phyloP scores from a whole-genome alignment of 2,888 invertebrate genomes.

The Caenorhabditis virilis region DNA sequence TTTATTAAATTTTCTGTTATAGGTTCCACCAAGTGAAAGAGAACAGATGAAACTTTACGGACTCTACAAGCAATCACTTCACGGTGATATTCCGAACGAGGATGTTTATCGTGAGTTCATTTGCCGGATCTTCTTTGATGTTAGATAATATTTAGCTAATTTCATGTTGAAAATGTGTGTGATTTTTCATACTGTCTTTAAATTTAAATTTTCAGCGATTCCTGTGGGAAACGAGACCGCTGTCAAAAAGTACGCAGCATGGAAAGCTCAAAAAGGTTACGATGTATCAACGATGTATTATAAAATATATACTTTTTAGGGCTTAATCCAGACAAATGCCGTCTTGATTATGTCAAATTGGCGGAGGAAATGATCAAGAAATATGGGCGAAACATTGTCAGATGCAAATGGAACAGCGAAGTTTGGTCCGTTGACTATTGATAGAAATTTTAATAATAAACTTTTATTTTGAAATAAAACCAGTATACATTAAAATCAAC shows the following conservation, averaged over 20 bases:
- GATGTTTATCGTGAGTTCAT: conserved; percentile 46
- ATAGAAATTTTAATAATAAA: neutral
- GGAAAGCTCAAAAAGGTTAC: conserved; percentile 40
- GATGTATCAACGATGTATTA: too few species aligned
- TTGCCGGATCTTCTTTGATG: too few species aligned
- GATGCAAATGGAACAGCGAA: conserved; percentile 56
- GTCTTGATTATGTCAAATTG: conserved; percentile 43
- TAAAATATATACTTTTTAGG: too few species aligned
- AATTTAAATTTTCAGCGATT: conserved; percentile 21
- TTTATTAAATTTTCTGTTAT: neutral
- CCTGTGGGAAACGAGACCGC: conserved; percentile 24
- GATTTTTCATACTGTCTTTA: neutral
- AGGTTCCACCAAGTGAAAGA: conserved; percentile 30
- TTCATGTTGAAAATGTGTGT: too few species aligned
- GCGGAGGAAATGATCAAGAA: conserved; percentile 54
- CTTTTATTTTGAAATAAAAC: too few species aligned
- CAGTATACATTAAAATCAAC: too few species aligned
- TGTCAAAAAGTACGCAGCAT: conserved; percentile 44
- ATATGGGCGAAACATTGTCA: conserved; percentile 42
- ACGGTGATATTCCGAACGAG: conserved; percentile 51
- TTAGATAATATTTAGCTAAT: neutral
- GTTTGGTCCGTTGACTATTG: conserved; percentile 52
- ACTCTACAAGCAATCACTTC: conserved; percentile 56
- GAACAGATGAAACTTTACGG: conserved; percentile 50
- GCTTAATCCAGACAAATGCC: conserved; percentile 37